Evolutionary conservation across 2,797 vertebrate genomes (phyloP).

Genomic region (Chloroceryle amazona): DNA sequence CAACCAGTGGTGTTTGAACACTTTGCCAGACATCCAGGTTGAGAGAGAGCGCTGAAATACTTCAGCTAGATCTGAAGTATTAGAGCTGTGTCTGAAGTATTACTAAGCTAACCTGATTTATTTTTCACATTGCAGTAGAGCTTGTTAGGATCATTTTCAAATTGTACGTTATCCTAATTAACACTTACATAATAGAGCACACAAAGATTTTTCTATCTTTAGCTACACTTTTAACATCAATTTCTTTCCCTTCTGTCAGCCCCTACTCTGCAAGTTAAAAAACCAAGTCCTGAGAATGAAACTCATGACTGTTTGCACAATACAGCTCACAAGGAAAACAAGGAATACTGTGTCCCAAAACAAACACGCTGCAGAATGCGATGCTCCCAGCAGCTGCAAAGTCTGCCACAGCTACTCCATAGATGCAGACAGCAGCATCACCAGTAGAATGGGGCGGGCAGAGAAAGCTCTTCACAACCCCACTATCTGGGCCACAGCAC

Average conservation of each 20-base stretch:
- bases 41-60: neutral
- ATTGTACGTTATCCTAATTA: neutral
- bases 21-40: neutral
- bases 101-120: neutral
- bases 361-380: neutral
- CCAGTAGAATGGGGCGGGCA: neutral
- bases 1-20: neutral
- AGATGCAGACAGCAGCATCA: neutral
- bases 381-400: neutral
- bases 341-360: neutral
- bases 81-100: neutral
- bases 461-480: neutral
- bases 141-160: too few relatives aligned
- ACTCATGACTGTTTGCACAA: neutral
- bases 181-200: accelerated
- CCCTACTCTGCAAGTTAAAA: neutral
- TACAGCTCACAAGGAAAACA: neutral
- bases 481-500: neutral
- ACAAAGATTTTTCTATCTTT: neutral
- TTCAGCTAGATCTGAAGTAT: neutral
- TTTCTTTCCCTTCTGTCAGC: neutral
- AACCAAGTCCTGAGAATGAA: neutral
- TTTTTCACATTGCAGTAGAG: neutral
- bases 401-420: neutral
- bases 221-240: neutral